Evolutionary conservation across 2,113 vertebrate species (phyloP), one percentile per base, ranked within the genome.

Genomic region (Paracanthobrama guichenoti): DNA sequence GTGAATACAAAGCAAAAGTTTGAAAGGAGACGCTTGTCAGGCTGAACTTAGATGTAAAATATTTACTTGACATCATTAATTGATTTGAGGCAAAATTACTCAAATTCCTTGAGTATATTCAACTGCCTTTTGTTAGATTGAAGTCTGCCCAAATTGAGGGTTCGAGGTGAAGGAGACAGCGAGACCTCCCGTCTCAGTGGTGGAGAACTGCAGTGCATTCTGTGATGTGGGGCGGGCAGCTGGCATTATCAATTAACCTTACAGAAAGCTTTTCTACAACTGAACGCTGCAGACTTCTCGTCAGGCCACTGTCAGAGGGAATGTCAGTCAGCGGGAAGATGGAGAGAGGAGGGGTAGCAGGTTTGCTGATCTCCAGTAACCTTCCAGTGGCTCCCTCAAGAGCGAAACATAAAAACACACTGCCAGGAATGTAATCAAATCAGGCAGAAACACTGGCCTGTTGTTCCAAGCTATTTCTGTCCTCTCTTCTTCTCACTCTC

Each of bases 371-470:
- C 80, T 82, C 66, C 28, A 82, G 80, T 72, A 81, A 72, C 46
- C 69, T 87, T 78, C 76, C 44, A 39, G 55, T 28, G 35, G 78
- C 83, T 84, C 24, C 73, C 55, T 78, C 64, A 77, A 72, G 50
- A 86, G 73, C 7, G 18, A 35, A 85, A 83, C 71, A 55, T 78
- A 71, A 80, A 85, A 79, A 81, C 71, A 50, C 48, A 59, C 78
- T 64, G 39, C 35, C 46, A 64, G 66, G 60, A 90, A 79, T 86
- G 50, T 85, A 85, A 53, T 62, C 69, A 82, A 89, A 88, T 88
- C 66, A 62, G 79, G 81, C 62, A 85, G 59, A 83, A 74, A 81
- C 53, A 83, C 35, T 76, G 60, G 64, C 79, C 60, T 88, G 81
- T 50, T 88, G 6, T 62, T 83, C 57, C 39, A 62, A 81, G 64